These are phyloP conservation scores for Poecilia latipinna DNA, from an alignment of 2,113 vertebrate species.

Conservation along the genomic window DNA sequence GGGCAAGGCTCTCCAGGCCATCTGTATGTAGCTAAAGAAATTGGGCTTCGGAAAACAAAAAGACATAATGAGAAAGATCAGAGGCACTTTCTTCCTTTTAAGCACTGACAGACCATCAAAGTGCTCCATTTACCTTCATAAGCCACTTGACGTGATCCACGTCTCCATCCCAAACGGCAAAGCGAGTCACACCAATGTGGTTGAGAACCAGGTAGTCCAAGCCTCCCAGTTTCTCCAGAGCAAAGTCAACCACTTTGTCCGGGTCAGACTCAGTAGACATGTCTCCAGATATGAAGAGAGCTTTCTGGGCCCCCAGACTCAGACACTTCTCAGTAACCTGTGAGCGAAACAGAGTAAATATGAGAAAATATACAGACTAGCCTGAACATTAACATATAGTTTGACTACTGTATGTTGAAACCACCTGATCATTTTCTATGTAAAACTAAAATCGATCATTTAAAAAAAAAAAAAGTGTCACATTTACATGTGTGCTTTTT, in stretches of 20 bases:
- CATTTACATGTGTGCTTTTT: no score
- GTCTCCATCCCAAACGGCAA: slow-evolving; percentile 81
- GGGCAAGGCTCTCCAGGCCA: slow-evolving; percentile 81
- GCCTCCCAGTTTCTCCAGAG: slow-evolving; percentile 84
- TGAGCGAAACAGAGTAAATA: neutral
- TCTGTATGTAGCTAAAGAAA: slow-evolving; percentile 87
- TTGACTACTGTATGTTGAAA: neutral
- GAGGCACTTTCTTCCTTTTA: neutral
- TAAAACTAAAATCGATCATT: no score
- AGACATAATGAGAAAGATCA: slow-evolving; percentile 18
- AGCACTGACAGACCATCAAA: neutral
- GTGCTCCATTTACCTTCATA: slow-evolving; percentile 80
- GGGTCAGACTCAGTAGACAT: slow-evolving; percentile 82
- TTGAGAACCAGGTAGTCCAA: slow-evolving; percentile 88
- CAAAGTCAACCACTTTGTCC: slow-evolving; percentile 81
- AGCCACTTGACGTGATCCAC: slow-evolving; percentile 80
- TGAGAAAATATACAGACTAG: neutral
- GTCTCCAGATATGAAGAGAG: slow-evolving; percentile 82
- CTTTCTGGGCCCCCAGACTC: slow-evolving; percentile 83
- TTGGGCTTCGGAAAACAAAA: slow-evolving; percentile 81
- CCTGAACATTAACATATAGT: neutral
- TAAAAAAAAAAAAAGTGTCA: no score
- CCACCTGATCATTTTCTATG: neutral
- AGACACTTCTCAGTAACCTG: slow-evolving; percentile 87
- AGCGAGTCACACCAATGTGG: slow-evolving; percentile 80